These are phyloP conservation scores for Myopa tessellatipennis DNA, from an alignment of 2,888 invertebrate species.

Conservation along the genomic window DNA sequence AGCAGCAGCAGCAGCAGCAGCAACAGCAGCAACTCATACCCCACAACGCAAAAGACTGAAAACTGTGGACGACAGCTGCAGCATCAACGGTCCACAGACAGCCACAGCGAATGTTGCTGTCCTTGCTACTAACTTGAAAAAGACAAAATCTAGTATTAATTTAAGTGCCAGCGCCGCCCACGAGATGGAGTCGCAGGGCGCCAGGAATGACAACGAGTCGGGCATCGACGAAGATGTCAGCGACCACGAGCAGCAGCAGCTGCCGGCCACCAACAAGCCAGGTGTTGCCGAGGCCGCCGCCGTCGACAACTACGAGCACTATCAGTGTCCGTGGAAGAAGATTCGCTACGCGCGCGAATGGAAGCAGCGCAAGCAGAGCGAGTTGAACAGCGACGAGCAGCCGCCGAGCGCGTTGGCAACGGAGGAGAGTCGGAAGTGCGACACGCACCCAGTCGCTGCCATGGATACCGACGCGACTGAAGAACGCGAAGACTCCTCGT, in stretches of 20 bases:
- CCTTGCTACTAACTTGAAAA: slow-evolving; percentile 24
- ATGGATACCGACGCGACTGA: slow-evolving; percentile 47
- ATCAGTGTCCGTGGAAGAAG: slow-evolving; percentile 68
- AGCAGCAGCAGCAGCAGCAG: slow-evolving; percentile 39
- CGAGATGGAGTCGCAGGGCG: slow-evolving; percentile 49
- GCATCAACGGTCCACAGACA: slow-evolving; percentile 49
- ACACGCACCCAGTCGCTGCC: slow-evolving; percentile 44
- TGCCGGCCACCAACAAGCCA: slow-evolving; percentile 39
- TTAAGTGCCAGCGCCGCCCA: slow-evolving; percentile 36
- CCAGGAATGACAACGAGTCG: slow-evolving; percentile 58
- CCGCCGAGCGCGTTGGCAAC: slow-evolving; percentile 41
- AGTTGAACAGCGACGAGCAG: slow-evolving; percentile 49
- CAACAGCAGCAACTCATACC: slow-evolving; percentile 46
- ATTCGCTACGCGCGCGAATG: slow-evolving; percentile 67
- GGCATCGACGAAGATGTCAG: slow-evolving; percentile 60
- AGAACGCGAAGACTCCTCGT: background rate
- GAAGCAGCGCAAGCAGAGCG: slow-evolving; percentile 63
- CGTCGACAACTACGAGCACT: slow-evolving; percentile 57
- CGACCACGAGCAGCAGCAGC: slow-evolving; percentile 50
- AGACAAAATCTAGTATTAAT: slow-evolving; percentile 35
- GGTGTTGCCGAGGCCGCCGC: slow-evolving; percentile 21
- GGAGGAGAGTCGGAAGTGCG: slow-evolving; percentile 19
- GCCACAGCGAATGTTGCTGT: slow-evolving; percentile 34
- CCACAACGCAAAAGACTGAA: slow-evolving; percentile 66
- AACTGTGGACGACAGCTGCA: slow-evolving; percentile 54